These are phyloP conservation scores for Rhadinocentrus ornatus DNA, from an alignment of 2,797 vertebrate species.

Conservation along the genomic window DNA sequence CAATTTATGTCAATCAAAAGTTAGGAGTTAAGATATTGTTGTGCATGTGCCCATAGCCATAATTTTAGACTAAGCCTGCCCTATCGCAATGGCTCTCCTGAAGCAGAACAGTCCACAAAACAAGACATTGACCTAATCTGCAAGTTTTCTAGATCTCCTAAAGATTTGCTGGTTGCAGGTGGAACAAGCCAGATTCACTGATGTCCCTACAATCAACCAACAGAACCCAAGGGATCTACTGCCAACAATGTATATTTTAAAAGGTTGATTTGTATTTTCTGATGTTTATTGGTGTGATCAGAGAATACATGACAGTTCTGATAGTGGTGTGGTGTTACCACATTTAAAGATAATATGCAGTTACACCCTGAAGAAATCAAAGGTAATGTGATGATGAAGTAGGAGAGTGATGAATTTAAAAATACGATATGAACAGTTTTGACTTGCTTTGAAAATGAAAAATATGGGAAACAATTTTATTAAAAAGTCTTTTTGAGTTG, in stretches of 20 bases:
- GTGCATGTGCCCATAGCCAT: background rate
- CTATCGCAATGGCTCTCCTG: background rate
- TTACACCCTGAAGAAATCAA: slow-evolving; percentile 6
- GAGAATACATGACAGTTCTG: slow-evolving; percentile 7
- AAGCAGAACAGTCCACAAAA: background rate
- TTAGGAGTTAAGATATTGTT: background rate
- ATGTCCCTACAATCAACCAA: background rate
- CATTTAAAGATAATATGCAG: background rate
- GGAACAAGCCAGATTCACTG: background rate
- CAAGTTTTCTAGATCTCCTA: background rate
- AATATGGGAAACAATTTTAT: slow-evolving; percentile 14
- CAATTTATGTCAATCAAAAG: background rate
- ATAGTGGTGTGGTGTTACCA: background rate
- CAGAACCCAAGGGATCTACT: background rate
- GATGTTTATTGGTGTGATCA: slow-evolving; percentile 16
- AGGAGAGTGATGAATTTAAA: slow-evolving; percentile 9
- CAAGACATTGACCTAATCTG: background rate
- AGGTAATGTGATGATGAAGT: background rate
- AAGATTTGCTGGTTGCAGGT: background rate
- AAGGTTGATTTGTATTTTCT: background rate
- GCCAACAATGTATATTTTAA: background rate
- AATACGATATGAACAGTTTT: background rate
- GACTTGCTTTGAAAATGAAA: slow-evolving; percentile 39
- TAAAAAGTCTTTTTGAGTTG: slow-evolving; percentile 23
- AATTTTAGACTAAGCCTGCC: background rate